Evolutionary conservation across 2,888 invertebrate genomes (phyloP).

Genomic region (Alloscopus bannaensis): DNA sequence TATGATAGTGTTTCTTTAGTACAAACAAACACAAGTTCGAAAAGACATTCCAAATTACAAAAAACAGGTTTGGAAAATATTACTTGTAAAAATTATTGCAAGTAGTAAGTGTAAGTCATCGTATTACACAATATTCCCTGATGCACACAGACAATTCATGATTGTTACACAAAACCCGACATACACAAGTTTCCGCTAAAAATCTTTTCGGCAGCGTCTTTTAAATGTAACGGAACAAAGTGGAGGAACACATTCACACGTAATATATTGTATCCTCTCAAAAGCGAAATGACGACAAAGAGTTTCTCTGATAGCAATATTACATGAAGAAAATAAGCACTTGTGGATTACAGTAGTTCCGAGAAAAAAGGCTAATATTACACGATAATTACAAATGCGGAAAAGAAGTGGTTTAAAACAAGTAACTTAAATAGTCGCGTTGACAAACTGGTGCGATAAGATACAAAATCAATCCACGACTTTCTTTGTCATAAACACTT

Average conservation of each 20-base stretch:
- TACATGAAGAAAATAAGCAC: conserved; percentile 24
- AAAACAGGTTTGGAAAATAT: conserved; percentile 32
- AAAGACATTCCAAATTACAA: conserved; percentile 42
- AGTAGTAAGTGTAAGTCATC: conserved; percentile 7
- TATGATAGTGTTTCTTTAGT: conserved; percentile 20
- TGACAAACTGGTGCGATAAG: too few species aligned
- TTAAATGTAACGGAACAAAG: neutral
- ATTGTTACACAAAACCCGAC: conserved; percentile 12
- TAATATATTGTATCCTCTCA: too few species aligned
- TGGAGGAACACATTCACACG: too few species aligned
- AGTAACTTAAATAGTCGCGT: too few species aligned
- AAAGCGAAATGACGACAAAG: neutral
- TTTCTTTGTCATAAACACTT: too few species aligned
- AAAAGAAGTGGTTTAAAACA: too few species aligned
- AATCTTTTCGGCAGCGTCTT: too few species aligned
- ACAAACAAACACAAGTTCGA: conserved; percentile 29
- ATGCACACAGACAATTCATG: conserved; percentile 16
- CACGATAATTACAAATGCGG: too few species aligned
- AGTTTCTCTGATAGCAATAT: neutral
- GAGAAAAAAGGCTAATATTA: neutral
- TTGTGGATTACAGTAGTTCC: conserved; percentile 7
- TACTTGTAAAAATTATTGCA: conserved; percentile 35
- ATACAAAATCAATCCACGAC: too few species aligned
- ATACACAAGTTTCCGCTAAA: too few species aligned
- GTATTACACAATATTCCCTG: conserved; percentile 21